phyloP scores from a whole-genome alignment of 2,113 vertebrate genomes.

The Myodes glareolus region DNA sequence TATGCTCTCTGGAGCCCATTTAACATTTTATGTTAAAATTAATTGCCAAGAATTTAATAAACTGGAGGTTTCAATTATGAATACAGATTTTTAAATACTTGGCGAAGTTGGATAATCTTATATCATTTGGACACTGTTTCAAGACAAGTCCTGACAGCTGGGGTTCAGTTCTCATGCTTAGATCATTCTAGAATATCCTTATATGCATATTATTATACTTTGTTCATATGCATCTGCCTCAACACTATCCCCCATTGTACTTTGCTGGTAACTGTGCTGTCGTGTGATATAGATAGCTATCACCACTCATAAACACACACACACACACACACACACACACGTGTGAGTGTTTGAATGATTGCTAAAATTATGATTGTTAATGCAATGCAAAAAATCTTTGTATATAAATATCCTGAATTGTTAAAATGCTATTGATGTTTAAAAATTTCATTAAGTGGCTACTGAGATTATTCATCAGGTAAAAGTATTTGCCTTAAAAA shows the following conservation, averaged over 20 bases:
- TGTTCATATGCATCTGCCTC: not conserved
- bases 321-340: not conserved
- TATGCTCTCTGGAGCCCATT: not conserved
- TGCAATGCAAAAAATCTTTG: not conserved
- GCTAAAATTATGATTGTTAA: not conserved
- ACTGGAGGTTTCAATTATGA: not conserved
- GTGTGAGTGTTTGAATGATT: not conserved
- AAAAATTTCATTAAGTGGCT: not conserved
- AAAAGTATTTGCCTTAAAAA: not conserved
- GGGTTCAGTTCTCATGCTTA: not conserved
- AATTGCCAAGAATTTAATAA: conserved; percentile 41
- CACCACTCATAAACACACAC: not conserved
- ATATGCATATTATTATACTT: not conserved
- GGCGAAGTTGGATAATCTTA: not conserved
- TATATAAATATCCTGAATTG: not conserved
- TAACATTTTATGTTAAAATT: conserved; percentile 28
- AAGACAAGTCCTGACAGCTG: not conserved
- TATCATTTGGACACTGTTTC: not conserved
- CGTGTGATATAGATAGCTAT: not conserved
- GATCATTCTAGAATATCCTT: not conserved
- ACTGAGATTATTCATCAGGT: not conserved
- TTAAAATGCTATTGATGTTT: conserved; percentile 14
- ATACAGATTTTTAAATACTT: conserved; percentile 29
- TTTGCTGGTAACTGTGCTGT: not conserved
- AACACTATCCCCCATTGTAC: not conserved